Evolutionary conservation across 92 coral and sea anemone species (phyloP).

Genomic region (Pocillopora meandrina): DNA sequence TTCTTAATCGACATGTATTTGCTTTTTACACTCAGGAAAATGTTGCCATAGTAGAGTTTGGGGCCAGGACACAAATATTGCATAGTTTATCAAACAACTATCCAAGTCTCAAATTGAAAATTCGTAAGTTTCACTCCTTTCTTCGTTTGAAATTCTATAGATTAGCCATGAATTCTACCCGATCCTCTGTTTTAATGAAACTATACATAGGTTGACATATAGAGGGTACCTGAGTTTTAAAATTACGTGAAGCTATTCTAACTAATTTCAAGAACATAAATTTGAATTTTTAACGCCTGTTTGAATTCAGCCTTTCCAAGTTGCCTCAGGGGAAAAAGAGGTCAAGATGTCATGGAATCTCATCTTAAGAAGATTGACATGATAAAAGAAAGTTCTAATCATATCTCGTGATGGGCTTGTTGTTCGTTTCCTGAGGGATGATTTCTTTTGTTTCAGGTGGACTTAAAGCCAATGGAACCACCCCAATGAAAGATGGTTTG

Average conservation of each 20-base stretch:
- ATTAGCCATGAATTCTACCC: background rate
- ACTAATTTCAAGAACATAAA: no score
- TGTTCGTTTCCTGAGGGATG: background rate
- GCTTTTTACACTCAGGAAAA: conserved; percentile 54
- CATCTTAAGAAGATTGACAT: no score
- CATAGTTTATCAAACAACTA: conserved; percentile 68
- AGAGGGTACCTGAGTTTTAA: no score
- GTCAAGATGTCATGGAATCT: no score
- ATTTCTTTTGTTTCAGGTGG: conserved; percentile 33
- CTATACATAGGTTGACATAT: no score
- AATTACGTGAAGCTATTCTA: no score
- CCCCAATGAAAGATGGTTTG: conserved; percentile 80
- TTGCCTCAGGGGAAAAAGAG: no score
- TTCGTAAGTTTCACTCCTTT: conserved; percentile 32
- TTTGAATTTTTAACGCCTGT: no score
- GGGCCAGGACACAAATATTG: conserved; percentile 64
- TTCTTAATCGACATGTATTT: background rate
- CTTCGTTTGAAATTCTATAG: background rate
- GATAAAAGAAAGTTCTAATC: no score
- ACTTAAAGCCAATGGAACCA: conserved; percentile 60
- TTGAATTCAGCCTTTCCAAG: no score
- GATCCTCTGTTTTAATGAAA: background rate
- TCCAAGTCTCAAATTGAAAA: conserved; percentile 41
- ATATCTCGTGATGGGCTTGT: no score
- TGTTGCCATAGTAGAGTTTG: conserved; percentile 73